These are phyloP conservation scores for Drosophila parabipectinata DNA, from an alignment of 1,140 invertebrate genomes.

Conservation along the genomic window DNA sequence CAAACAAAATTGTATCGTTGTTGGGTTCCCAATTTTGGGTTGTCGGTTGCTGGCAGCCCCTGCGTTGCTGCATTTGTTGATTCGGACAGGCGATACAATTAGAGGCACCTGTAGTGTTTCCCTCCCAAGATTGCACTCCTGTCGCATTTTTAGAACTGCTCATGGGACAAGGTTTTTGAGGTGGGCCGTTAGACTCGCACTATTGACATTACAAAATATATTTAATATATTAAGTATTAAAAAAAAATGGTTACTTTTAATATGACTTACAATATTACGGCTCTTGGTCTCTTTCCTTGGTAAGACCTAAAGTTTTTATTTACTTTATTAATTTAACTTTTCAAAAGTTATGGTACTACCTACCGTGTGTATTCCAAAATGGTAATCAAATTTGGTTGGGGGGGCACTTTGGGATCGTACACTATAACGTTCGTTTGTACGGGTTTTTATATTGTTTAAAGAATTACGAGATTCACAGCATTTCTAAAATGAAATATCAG, in stretches of 20 bases:
- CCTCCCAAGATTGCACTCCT: not conserved
- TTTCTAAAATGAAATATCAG: not conserved
- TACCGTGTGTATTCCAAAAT: not conserved
- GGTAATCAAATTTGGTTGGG: not conserved
- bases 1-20: slow-evolving; percentile 28
- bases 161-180: not conserved
- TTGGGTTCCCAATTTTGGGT: not conserved
- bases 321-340: not conserved
- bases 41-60: slow-evolving; percentile 1
- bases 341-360: not conserved
- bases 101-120: not conserved
- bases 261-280: not conserved
- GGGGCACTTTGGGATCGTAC: slow-evolving; percentile 14
- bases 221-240: not conserved
- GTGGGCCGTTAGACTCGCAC: not conserved
- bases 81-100: too few species aligned
- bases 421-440: too few species aligned
- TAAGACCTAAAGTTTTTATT: not conserved
- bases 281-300: not conserved
- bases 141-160: not conserved
- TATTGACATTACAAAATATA: not conserved
- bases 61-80: not conserved
- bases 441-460: not conserved
- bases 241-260: too few species aligned
- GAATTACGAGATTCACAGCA: not conserved